phyloP scores from a whole-genome alignment of 2,888 invertebrate genomes.

The Tachina fera region DNA sequence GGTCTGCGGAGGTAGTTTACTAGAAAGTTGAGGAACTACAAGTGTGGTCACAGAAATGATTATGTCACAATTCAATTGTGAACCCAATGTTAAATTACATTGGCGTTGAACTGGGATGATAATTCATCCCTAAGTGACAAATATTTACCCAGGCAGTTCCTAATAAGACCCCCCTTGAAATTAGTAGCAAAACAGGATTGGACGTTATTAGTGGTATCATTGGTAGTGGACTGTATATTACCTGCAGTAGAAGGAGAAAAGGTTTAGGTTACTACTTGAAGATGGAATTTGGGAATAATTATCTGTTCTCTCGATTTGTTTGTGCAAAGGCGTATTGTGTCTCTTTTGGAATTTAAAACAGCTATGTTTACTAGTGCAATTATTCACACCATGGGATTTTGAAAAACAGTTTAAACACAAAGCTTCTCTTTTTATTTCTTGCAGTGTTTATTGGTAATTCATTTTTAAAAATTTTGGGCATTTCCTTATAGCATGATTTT shows the following conservation, averaged over 20 bases:
- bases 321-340: background rate
- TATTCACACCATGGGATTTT: background rate
- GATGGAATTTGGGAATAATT: background rate
- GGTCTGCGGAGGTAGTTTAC: constrained; percentile 33
- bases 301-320: background rate
- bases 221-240: no score
- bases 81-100: constrained; percentile 35
- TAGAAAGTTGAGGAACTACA: constrained; percentile 53
- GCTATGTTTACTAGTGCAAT: constrained; percentile 3
- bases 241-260: background rate
- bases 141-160: constrained; percentile 54
- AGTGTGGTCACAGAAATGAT: constrained; percentile 33
- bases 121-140: constrained; percentile 11
- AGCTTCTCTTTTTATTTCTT: constrained; percentile 8
- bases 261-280: constrained; percentile 2
- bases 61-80: background rate
- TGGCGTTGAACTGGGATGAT: constrained; percentile 28
- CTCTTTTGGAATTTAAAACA: constrained; percentile 11
- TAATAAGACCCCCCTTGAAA: constrained; percentile 26
- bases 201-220: background rate
- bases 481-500: constrained; percentile 7
- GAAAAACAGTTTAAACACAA: constrained; percentile 38
- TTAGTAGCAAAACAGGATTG: constrained; percentile 22
- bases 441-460: background rate
- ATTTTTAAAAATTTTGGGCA: constrained; percentile 37